phyloP scores from a whole-genome alignment of 2,888 invertebrate species.

The Panorpa germanica region DNA sequence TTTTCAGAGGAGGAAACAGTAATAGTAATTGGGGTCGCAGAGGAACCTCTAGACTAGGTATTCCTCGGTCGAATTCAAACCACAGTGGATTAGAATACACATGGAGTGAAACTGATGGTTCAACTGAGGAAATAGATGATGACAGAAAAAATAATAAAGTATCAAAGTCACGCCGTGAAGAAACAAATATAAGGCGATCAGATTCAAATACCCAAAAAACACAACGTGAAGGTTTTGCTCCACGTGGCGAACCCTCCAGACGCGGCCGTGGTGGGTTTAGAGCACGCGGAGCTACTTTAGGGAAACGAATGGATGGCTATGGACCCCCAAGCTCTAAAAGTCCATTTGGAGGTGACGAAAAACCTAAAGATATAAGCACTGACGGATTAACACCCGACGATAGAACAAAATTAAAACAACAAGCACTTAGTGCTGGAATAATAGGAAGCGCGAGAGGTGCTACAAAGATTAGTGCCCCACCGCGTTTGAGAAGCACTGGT shows the following conservation, averaged over 20 bases:
- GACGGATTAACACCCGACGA: slow-evolving; percentile 30
- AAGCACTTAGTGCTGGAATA: slow-evolving; percentile 47
- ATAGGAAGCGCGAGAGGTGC: not conserved
- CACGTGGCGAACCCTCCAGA: slow-evolving; percentile 75
- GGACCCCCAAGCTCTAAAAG: slow-evolving; percentile 67
- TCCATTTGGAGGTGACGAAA: slow-evolving; percentile 37
- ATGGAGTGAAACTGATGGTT: no score
- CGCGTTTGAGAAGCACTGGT: slow-evolving; percentile 12
- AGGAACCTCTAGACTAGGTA: no score
- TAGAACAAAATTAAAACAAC: slow-evolving; percentile 44
- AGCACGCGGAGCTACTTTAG: slow-evolving; percentile 30
- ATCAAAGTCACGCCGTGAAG: slow-evolving; percentile 12
- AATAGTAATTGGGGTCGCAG: no score
- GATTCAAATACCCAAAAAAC: slow-evolving; percentile 19
- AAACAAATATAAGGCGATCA: slow-evolving; percentile 8
- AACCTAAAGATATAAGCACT: slow-evolving; percentile 26
- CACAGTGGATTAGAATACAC: no score
- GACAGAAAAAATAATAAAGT: no score
- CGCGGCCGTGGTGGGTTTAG: slow-evolving; percentile 53
- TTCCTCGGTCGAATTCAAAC: no score
- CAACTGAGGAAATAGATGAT: no score
- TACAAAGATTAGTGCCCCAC: slow-evolving; percentile 5
- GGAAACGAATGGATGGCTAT: slow-evolving; percentile 51
- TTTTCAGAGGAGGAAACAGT: no score
- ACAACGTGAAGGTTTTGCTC: slow-evolving; percentile 57